These are phyloP conservation scores for Sternotherus odoratus DNA, from an alignment of 2,797 vertebrate genomes.

Conservation along the genomic window DNA sequence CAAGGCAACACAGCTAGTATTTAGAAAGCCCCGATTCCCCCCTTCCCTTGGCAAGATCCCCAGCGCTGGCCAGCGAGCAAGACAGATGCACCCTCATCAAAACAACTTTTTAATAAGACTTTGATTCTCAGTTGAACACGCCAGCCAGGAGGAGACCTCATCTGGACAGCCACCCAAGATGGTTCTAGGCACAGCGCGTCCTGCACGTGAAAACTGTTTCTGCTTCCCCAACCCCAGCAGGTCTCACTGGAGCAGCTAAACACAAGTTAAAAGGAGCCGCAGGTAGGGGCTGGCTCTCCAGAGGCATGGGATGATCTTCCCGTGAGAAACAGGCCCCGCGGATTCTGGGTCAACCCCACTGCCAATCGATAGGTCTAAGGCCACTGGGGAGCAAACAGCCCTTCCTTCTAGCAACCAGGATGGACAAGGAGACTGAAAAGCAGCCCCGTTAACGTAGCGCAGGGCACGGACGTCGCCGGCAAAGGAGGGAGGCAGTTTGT, in stretches of 20 bases:
- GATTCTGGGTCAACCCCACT: neutral
- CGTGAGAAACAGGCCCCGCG: neutral
- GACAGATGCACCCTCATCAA: neutral
- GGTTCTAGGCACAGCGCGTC: neutral
- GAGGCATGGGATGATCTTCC: neutral
- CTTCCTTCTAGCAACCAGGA: neutral
- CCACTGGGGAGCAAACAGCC: neutral
- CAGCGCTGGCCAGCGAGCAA: neutral
- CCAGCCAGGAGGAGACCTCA: neutral
- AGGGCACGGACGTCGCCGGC: neutral
- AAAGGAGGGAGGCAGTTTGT: neutral
- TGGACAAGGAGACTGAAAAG: neutral
- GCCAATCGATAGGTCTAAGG: neutral
- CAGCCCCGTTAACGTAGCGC: neutral
- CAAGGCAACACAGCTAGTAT: neutral
- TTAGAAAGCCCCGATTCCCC: neutral
- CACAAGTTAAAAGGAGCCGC: neutral
- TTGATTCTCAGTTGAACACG: neutral
- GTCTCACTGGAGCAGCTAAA: neutral
- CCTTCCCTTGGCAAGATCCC: neutral
- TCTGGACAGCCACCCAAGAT: neutral
- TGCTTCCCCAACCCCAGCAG: neutral
- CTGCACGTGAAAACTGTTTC: neutral
- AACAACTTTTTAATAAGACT: constrained; percentile 15
- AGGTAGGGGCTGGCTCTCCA: neutral